Evolutionary conservation across 2,113 vertebrate species (phyloP).

Genomic region (Axis porcinus): DNA sequence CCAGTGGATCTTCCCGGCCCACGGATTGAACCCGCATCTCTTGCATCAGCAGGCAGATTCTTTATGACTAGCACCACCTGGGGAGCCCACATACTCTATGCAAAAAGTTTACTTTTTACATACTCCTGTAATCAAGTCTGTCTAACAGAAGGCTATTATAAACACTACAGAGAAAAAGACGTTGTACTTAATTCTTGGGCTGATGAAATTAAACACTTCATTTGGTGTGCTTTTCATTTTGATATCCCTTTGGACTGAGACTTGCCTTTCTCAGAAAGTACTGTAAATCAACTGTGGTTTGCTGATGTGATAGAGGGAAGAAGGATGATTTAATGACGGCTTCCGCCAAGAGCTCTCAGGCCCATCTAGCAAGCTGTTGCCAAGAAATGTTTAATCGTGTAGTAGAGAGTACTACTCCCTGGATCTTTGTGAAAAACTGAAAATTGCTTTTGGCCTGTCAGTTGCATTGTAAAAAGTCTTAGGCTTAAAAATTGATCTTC

Average conservation of each 20-base stretch:
- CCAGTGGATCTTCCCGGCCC: background rate
- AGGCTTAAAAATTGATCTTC: background rate
- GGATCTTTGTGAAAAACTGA: background rate
- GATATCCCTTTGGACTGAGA: constrained; percentile 44
- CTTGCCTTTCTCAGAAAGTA: constrained; percentile 34
- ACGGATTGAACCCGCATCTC: background rate
- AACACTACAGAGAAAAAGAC: background rate
- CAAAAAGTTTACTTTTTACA: background rate
- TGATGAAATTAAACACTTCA: constrained; percentile 64
- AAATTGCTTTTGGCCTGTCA: constrained; percentile 32
- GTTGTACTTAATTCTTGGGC: constrained; percentile 29
- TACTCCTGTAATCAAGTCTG: background rate
- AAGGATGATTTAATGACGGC: background rate
- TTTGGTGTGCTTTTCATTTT: constrained; percentile 51
- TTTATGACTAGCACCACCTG: background rate
- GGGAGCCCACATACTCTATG: background rate
- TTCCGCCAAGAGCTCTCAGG: constrained; percentile 37
- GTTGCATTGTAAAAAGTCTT: background rate
- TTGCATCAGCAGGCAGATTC: background rate
- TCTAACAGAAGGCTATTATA: background rate
- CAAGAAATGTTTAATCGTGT: constrained; percentile 44
- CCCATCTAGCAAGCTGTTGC: background rate
- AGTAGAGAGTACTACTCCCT: background rate
- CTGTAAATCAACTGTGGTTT: constrained; percentile 24
- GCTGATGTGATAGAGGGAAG: background rate